Base-by-base conservation (phyloP, 2,888 invertebrate species). In the Troides aeacus region DNA sequence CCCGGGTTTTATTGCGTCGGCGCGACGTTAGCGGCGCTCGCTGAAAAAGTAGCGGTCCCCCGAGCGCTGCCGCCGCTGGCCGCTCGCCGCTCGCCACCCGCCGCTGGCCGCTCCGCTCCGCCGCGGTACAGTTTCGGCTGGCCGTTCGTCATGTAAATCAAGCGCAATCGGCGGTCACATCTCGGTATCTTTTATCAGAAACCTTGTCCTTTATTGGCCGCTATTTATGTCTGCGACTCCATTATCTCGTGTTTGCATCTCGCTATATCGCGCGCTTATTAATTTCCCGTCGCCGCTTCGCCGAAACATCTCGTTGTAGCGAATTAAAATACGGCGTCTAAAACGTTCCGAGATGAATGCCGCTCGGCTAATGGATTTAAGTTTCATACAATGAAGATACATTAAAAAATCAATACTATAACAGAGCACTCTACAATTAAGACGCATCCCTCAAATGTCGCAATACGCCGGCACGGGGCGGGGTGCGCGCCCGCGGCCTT, bases 391-490 rank as follows among this genome's bases (percentile, higher is more conserved):
- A 68, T 69, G 70, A 74, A 78, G 77, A 77, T 83, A 76, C 78
- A 88, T 88, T 88, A 88, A 89, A 89, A 89, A 90, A 90, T 91
- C 91, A 85, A 91, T 90, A 90, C 74, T 74, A 76, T 75, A 77
- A 80, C 84, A 83, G 83, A 84, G 84, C 87, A 83, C 77, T 84
- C 83, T 84, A 90, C 88, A 90, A 90, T 91, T 90, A 91, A 89
- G 88, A 88, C 85, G 84, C 90, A 89, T 90, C 90, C 87, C 90
- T 90, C 90, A 90, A 89, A 90, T 84, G 87, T 90, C 84, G 84
- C 78, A 74, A 75, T 78, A 78, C 78, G 79, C 79, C 74, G 75
- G 72, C 73, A 75, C 23, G 46, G 17, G 24, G 12, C 23, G 23
- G 23, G 61, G n/a, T 18, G 42, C 24, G 30, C 10, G 7, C 46